A percentile compares a stretch with the other conserved stretches of the same genome.
Evolutionary conservation across 2,113 vertebrate species (phyloP).

Genomic region (Arvicanthis niloticus): DNA sequence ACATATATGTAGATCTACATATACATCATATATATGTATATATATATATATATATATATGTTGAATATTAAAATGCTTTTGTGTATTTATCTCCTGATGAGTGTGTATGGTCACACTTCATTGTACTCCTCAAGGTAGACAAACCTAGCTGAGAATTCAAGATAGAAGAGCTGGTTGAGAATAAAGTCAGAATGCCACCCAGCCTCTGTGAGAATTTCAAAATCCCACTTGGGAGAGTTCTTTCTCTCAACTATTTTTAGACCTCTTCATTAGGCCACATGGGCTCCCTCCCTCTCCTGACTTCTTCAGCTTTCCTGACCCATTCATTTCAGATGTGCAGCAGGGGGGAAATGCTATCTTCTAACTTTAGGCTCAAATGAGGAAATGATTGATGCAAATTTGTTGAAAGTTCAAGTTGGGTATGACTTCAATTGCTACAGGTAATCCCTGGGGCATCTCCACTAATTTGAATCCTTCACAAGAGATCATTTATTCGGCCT

Average conservation of each 20-base stretch:
- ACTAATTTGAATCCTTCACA: neutral
- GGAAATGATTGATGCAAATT: neutral
- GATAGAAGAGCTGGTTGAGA: neutral
- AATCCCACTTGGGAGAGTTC: neutral
- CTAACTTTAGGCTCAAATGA: neutral
- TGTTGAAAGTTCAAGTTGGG: neutral
- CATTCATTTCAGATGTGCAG: neutral
- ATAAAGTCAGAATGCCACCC: constrained; percentile 33
- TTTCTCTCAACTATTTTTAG: constrained; percentile 13
- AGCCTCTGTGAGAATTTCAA: constrained; percentile 1
- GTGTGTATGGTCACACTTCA: neutral
- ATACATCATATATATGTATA: no score
- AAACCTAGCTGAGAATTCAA: neutral
- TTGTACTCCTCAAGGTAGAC: neutral
- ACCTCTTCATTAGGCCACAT: neutral
- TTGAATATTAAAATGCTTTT: constrained; percentile 41
- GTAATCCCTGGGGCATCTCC: neutral
- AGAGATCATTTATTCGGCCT: neutral
- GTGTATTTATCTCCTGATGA: constrained; percentile 39
- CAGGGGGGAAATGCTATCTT: neutral
- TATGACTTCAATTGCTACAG: neutral
- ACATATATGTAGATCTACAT: no score
- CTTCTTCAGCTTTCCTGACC: neutral
- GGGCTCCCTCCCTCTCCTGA: neutral
- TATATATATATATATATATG: neutral